A percentile compares a stretch with the other conserved stretches of the same genome.
These are phyloP conservation scores for Hirundichthys speculiger DNA, from an alignment of 2,113 vertebrate genomes.

Conservation along the genomic window DNA sequence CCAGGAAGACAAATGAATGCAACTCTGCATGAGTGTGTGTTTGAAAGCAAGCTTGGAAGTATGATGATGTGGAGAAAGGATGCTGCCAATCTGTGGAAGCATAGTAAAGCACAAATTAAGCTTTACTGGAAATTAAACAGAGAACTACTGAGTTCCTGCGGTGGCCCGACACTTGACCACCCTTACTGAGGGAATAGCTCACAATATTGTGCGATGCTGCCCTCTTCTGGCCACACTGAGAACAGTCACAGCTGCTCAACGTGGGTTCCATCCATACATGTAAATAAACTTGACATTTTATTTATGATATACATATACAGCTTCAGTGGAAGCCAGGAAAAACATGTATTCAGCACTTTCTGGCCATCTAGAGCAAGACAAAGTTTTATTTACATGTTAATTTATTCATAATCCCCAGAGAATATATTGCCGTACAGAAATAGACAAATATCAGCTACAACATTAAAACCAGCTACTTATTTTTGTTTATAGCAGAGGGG, in stretches of 20 bases:
- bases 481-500: background rate
- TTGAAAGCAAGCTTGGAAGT: background rate
- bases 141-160: constrained; percentile 6
- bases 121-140: constrained; percentile 17
- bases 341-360: background rate
- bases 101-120: background rate
- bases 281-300: background rate
- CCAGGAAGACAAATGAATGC: no score
- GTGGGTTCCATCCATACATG: no score
- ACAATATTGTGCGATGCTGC: constrained; percentile 39
- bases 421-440: background rate
- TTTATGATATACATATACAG: background rate
- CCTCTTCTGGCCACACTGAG: constrained; percentile 48
- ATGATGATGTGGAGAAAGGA: background rate
- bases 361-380: background rate
- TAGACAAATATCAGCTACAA: background rate
- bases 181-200: background rate
- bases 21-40: no score
- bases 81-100: constrained; percentile 21
- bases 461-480: no score
- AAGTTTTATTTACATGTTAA: background rate
- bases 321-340: background rate
- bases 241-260: background rate
- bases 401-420: background rate
- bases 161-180: background rate